Base-by-base conservation (phyloP, 2,797 vertebrate species). In the Hoplostethus atlanticus region DNA sequence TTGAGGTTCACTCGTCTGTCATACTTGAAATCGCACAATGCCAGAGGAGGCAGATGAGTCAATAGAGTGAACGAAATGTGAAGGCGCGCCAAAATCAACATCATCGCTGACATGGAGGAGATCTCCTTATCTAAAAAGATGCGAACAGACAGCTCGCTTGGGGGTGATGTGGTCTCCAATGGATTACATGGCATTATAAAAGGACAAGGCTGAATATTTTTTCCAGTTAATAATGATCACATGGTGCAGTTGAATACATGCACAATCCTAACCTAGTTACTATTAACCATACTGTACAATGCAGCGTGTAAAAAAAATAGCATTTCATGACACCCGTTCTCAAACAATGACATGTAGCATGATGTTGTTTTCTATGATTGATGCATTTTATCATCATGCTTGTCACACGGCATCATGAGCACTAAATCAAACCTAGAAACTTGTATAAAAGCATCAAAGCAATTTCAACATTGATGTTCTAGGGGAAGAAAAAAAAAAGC, bases 381-480 rank as follows among this genome's bases (percentile, higher is more conserved):
- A 72, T 87, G 79, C 70, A 80, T 78, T 42, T 77, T 65, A 76
- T 77, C 79, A 71, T 15, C 69, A 70, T 64, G 74, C 42, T 2
- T 79, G 81, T 73, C 82, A 72, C 79, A 63, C 63, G 28, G 54
- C 78, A 70, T 66, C 51, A 48, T 4, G 28, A 28, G 56, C 61
- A 17, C 80, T 68, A 65, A 66, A 84, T 85, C 73, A 42, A 51
- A 78, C 68, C 60, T 11, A 69, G 67, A 76, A 76, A 84, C 59
- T 82, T 38, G 62, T 71, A 86, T 88, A 48, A 87, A 80, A 79
- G 68, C 76, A 85, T 85, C 76, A 89, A 84, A 88, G 80, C 56
- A 8, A 52, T 71, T 79, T 77, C 65, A 66, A 10, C 34, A 17
- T 58, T 71, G 63, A 80, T 51, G 75, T 79, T 30, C 44, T 72